phyloP scores from a whole-genome alignment of 2,888 invertebrate species.

The Rhogogaster chlorosoma region DNA sequence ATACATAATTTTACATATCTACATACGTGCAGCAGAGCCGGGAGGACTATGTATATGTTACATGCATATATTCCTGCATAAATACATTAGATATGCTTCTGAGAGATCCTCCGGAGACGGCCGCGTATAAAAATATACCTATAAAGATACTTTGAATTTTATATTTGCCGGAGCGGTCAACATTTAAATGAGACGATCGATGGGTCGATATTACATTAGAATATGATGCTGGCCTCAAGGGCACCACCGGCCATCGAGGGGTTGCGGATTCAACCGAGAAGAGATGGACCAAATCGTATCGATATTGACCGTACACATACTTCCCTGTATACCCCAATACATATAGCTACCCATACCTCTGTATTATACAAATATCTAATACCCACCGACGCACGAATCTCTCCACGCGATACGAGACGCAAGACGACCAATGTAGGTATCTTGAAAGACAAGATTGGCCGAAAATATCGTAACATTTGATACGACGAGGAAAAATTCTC shows the following conservation, averaged over 20 bases:
- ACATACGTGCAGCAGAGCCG: conserved; percentile 53
- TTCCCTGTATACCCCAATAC: background rate
- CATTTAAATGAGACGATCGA: conserved; percentile 74
- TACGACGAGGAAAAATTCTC: background rate
- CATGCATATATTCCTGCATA: conserved; percentile 74
- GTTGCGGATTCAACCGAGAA: conserved; percentile 55
- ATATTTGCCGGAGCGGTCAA: conserved; percentile 73
- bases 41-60: conserved; percentile 52
- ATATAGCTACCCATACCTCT: background rate
- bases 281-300: conserved; percentile 47
- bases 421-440: background rate
- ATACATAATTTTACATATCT: conserved; percentile 66
- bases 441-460: background rate
- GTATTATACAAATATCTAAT: background rate
- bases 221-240: conserved; percentile 54
- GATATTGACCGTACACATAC: conserved; percentile 37
- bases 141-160: conserved; percentile 75
- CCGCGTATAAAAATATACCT: conserved; percentile 73
- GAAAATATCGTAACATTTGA: background rate
- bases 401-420: background rate
- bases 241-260: conserved; percentile 56
- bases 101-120: conserved; percentile 57
- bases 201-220: conserved; percentile 66
- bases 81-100: conserved; percentile 71
- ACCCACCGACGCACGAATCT: background rate